These are phyloP conservation scores for Phymastichus coffea DNA, from an alignment of 1,140 invertebrate genomes.

Conservation along the genomic window DNA sequence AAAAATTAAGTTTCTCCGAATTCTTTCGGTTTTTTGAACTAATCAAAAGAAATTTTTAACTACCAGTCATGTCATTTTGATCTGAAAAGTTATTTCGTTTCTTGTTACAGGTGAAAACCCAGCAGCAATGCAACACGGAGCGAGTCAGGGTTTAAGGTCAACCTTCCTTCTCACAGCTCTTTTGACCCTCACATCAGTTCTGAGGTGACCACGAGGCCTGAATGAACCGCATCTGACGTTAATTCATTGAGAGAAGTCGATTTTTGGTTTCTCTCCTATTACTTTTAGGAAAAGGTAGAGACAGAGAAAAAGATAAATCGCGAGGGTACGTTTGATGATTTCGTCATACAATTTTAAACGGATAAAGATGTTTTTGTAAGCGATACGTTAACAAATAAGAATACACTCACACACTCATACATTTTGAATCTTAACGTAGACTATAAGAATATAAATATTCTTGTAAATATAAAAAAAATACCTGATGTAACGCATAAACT, in stretches of 20 bases:
- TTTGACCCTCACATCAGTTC: conserved; percentile 42
- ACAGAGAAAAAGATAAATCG: not conserved
- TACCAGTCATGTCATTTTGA: too few relatives aligned
- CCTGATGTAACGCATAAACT: too few relatives aligned
- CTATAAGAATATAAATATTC: conserved; percentile 22
- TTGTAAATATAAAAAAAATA: too few relatives aligned
- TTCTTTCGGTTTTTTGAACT: too few relatives aligned
- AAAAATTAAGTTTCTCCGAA: too few relatives aligned
- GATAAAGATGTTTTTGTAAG: conserved; percentile 13
- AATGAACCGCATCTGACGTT: conserved; percentile 17
- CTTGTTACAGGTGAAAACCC: conserved; percentile 61
- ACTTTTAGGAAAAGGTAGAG: too few relatives aligned
- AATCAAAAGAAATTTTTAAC: too few relatives aligned
- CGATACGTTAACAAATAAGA: too few relatives aligned
- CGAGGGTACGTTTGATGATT: not conserved
- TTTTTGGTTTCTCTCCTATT: too few relatives aligned
- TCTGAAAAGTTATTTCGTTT: too few relatives aligned
- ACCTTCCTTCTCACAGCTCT: conserved; percentile 42
- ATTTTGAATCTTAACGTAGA: conserved; percentile 18
- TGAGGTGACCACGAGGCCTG: conserved; percentile 53
- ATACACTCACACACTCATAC: too few relatives aligned
- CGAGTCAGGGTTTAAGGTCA: conserved; percentile 35
- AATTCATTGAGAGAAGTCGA: not conserved
- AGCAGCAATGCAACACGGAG: conserved; percentile 59
- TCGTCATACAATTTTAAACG: not conserved